phyloP scores from a whole-genome alignment of 1,140 invertebrate genomes.

The Trinorchestia longiramus region DNA sequence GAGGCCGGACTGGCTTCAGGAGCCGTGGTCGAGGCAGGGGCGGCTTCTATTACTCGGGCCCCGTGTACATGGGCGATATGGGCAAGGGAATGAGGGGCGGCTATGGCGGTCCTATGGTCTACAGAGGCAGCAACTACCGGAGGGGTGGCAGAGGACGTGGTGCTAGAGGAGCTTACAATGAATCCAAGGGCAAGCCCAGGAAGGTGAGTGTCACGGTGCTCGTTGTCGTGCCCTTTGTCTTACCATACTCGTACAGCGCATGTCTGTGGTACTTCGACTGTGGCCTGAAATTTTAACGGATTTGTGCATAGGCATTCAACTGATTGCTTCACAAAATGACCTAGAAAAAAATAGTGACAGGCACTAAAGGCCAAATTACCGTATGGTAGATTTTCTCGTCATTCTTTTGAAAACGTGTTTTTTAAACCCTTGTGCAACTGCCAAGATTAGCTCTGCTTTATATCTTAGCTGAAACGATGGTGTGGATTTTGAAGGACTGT shows the following conservation, averaged over 20 bases:
- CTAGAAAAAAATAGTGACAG: too few species aligned
- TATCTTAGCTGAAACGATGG: too few species aligned
- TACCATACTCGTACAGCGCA: not conserved
- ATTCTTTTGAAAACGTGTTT: too few species aligned
- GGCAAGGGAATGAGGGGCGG: constrained; percentile 56
- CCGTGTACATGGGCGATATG: constrained; percentile 62
- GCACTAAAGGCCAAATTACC: too few species aligned
- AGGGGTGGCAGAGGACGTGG: constrained; percentile 62
- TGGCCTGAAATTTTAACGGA: not conserved
- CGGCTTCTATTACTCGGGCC: constrained; percentile 61
- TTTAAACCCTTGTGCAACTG: too few species aligned
- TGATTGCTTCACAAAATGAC: too few species aligned
- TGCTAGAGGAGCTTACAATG: constrained; percentile 61
- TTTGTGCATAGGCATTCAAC: too few species aligned
- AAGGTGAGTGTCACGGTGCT: constrained; percentile 66
- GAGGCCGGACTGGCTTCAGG: constrained; percentile 65
- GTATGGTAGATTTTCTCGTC: too few species aligned
- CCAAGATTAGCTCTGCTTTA: too few species aligned
- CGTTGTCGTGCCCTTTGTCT: not conserved
- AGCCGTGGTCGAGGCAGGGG: constrained; percentile 68
- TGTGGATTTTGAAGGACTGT: too few species aligned
- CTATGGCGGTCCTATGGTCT: constrained; percentile 60
- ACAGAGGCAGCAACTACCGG: constrained; percentile 63
- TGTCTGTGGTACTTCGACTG: not conserved
- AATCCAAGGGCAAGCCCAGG: constrained; percentile 74